phyloP scores from a whole-genome alignment of 1,140 invertebrate species.

The Eumeta japonica region DNA sequence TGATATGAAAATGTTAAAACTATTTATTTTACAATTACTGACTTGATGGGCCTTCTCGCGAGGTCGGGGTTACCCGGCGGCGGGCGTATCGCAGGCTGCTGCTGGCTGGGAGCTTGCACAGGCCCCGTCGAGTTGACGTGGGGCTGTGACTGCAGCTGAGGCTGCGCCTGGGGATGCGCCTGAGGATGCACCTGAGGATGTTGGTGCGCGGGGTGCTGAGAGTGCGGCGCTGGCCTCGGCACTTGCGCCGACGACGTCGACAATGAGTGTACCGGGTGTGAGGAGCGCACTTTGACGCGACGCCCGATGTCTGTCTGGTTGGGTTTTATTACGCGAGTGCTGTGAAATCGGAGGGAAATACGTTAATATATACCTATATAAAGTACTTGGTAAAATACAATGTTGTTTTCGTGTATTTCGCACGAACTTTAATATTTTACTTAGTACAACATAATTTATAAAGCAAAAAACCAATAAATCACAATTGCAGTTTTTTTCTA shows the following conservation, averaged over 20 bases:
- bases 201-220: conserved; percentile 14
- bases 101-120: conserved; percentile 27
- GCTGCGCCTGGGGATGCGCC: conserved; percentile 20
- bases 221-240: conserved; percentile 15
- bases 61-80: conserved; percentile 63
- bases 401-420: too few relatives aligned
- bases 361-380: too few relatives aligned
- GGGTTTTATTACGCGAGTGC: conserved; percentile 87
- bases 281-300: conserved; percentile 72
- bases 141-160: too few relatives aligned
- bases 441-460: too few relatives aligned
- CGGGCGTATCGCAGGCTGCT: conserved; percentile 44
- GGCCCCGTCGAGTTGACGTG: too few relatives aligned
- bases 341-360: conserved; percentile 48
- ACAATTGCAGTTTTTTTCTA: too few relatives aligned
- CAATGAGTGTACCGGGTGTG: conserved; percentile 28
- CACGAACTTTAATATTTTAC: too few relatives aligned
- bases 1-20: conserved; percentile 21
- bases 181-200: conserved; percentile 23
- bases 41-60: conserved; percentile 70
- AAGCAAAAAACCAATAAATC: too few relatives aligned
- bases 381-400: too few relatives aligned
- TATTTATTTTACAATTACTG: conserved; percentile 23
- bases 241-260: conserved; percentile 15
- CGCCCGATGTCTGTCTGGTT: conserved; percentile 83